Percentiles rank a stretch among this genome's conserved stretches.
Conservation (phyloP, 30 jellyfish, hydroid and myxozoan species). For the Aurelia aurita region DNA sequence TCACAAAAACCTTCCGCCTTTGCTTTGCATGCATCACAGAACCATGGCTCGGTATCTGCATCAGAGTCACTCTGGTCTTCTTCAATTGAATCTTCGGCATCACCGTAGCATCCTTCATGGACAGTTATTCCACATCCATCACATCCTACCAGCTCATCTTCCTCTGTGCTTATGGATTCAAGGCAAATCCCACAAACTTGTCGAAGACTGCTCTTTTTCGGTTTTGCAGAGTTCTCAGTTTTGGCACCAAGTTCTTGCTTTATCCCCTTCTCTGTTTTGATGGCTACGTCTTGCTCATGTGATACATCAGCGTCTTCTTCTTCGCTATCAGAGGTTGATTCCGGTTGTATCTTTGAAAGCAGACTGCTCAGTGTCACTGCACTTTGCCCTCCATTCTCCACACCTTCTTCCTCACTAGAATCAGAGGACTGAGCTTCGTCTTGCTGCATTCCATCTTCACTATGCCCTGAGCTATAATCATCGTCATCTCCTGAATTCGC, state of each 20-base stretch:
- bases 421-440: conserved; percentile 27
- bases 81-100: conserved; percentile 56
- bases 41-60: conserved; percentile 97
- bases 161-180: conserved; percentile 84
- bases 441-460: conserved; percentile 30
- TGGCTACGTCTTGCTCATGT: background rate
- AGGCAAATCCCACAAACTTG: conserved; percentile 90
- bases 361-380: background rate
- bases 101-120: conserved; percentile 99
- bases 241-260: background rate
- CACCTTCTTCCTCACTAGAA: background rate
- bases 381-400: background rate
- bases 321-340: background rate
- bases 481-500: conserved; percentile 67
- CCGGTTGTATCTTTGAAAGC: too few species aligned
- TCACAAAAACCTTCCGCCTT: conserved; percentile 79
- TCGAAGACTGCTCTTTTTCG: conserved; percentile 27
- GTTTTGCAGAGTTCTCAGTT: background rate
- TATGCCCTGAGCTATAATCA: conserved; percentile 53
- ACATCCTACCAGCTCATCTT: conserved; percentile 95
- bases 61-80: conserved; percentile 87
- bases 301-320: background rate
- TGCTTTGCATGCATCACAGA: conserved; percentile 98
- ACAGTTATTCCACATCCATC: conserved; percentile 94
- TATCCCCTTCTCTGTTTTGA: background rate